Evolutionary conservation across 2,113 vertebrate species (phyloP).

Genomic region (Rallus limicola): DNA sequence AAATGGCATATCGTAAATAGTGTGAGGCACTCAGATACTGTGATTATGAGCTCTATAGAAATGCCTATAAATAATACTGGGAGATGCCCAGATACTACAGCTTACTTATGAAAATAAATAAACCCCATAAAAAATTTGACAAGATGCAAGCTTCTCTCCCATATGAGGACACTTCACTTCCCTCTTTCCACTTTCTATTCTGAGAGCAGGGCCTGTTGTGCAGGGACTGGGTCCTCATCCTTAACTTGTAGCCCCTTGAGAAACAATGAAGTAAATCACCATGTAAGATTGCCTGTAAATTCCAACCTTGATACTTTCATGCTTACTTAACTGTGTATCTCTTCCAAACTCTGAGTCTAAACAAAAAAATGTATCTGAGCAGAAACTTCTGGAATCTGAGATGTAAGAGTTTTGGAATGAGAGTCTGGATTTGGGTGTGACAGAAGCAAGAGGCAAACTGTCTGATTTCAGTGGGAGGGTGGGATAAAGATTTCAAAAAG

Average conservation of each 20-base stretch:
- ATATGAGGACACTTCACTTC: neutral
- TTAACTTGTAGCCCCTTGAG: neutral
- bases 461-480: neutral
- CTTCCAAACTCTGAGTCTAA: neutral
- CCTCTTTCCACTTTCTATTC: neutral
- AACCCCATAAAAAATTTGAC: constrained; percentile 41
- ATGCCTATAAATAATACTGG: constrained; percentile 54
- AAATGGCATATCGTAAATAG: constrained; percentile 56
- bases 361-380: neutral
- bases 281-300: neutral
- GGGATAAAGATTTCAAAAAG: neutral
- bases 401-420: neutral
- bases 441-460: neutral
- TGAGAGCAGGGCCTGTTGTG: neutral
- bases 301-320: too few relatives aligned
- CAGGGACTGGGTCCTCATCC: neutral
- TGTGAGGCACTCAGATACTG: constrained; percentile 37
- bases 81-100: constrained; percentile 35
- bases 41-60: constrained; percentile 65
- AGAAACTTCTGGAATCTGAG: neutral
- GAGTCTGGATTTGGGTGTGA: neutral
- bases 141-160: constrained; percentile 16
- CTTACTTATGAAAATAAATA: constrained; percentile 58
- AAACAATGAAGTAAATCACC: neutral
- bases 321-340: neutral